These are phyloP conservation scores for Crotophaga sulcirostris DNA, from an alignment of 2,113 vertebrate genomes.

Conservation along the genomic window DNA sequence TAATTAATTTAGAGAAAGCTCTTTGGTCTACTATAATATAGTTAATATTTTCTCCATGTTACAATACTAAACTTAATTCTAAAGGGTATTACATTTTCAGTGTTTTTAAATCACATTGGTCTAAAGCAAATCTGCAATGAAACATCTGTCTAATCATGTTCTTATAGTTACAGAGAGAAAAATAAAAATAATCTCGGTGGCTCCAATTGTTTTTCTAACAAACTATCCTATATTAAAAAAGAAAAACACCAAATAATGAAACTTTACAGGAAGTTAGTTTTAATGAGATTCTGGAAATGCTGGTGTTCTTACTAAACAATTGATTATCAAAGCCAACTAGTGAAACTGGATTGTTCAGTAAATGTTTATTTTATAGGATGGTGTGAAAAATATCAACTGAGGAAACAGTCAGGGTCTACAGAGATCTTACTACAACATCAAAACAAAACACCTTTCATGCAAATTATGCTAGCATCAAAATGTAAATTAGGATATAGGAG, in stretches of 20 bases:
- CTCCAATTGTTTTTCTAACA: constrained; percentile 22
- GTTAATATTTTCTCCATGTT: background rate
- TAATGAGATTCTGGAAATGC: background rate
- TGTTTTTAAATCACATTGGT: background rate
- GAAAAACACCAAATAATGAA: background rate
- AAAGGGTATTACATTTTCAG: background rate
- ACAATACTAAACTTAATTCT: background rate
- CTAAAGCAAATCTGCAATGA: constrained; percentile 27
- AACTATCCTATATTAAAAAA: background rate
- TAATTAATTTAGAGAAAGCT: background rate
- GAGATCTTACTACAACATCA: background rate
- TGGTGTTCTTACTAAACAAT: background rate
- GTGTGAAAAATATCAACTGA: background rate
- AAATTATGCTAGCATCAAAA: background rate
- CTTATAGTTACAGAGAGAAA: constrained; percentile 2
- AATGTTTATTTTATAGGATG: background rate
- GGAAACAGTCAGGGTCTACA: background rate
- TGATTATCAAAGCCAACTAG: background rate
- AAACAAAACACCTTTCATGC: background rate
- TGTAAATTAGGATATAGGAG: background rate
- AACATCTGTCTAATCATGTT: constrained; percentile 29
- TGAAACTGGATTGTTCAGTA: background rate
- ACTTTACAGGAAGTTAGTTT: background rate
- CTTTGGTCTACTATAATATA: background rate
- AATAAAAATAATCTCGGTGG: background rate